Evolutionary conservation across 2,888 invertebrate species (phyloP).

Genomic region (Cosmorhoe ocellata): DNA sequence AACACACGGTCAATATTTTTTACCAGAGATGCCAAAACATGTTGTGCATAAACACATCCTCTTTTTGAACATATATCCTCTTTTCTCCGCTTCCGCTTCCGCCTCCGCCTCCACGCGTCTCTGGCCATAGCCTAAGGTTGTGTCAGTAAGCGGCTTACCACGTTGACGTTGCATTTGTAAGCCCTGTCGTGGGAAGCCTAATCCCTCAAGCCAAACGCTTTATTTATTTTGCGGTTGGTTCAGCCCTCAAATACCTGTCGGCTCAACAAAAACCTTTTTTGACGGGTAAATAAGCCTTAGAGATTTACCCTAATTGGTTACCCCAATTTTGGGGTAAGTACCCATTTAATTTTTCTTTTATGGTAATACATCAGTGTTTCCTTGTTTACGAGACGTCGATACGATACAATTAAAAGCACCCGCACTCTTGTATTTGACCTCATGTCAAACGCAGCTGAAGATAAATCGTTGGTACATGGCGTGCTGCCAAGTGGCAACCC

Average conservation of each 20-base stretch:
- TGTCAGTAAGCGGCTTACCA: slow-evolving; percentile 20
- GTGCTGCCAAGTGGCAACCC: slow-evolving; percentile 31
- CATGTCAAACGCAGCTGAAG: slow-evolving; percentile 36
- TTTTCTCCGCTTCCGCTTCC: too few relatives aligned
- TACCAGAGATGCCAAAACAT: too few relatives aligned
- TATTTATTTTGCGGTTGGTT: slow-evolving; percentile 3
- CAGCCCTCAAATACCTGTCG: slow-evolving; percentile 6
- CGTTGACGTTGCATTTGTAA: slow-evolving; percentile 24
- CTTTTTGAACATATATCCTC: too few relatives aligned
- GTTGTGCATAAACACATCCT: too few relatives aligned
- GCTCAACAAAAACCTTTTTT: slow-evolving; percentile 5
- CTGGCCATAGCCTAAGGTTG: background rate
- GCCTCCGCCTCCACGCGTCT: background rate
- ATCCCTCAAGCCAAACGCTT: slow-evolving; percentile 1
- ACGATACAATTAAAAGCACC: too few relatives aligned
- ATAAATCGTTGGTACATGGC: slow-evolving; percentile 41
- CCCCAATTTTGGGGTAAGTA: too few relatives aligned
- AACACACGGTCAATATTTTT: too few relatives aligned
- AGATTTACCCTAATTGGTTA: background rate
- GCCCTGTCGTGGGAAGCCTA: slow-evolving; percentile 10
- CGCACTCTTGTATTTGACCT: slow-evolving; percentile 32
- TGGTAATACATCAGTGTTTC: too few relatives aligned
- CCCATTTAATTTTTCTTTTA: too few relatives aligned
- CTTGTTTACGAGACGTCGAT: too few relatives aligned
- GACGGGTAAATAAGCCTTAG: background rate